Evolutionary conservation across 2,113 vertebrate species (phyloP), one percentile per base, ranked within the genome.

Genomic region (Panthera leo): DNA sequence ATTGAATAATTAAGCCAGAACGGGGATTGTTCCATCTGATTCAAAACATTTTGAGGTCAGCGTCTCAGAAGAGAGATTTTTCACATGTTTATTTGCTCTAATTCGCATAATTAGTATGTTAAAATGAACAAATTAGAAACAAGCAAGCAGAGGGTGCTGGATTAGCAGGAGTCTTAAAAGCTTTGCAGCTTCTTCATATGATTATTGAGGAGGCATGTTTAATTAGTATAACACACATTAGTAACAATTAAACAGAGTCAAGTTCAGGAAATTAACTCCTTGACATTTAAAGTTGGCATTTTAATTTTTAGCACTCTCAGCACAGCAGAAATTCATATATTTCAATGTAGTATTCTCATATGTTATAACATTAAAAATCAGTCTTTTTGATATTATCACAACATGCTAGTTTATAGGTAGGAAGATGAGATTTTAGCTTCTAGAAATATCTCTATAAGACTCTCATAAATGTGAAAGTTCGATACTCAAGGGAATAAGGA

Each of bases 41-140:
- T 97, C 97, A 92, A 98, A 97, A 42, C 34, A 83, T 95, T 97
- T 94, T 0, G 14, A 96, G 91, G 91, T 97, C 94, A 98, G 29
- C 34, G 79, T 96, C 98, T 78, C 96, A 98, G 83, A 98, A 98
- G 96, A 39, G 36, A 97, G 82, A 91, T 98, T 85, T 80, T 97
- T 97, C 89, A 96, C 89, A 53, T 96, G 96, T 98, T 98, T 98
- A 98, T 98, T 98, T 98, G 48, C 92, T 97, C 95, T 98, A 98
- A 98, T 97, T 96, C 48, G 14, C 68, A 90, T 97, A 97, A 98
- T 97, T 98, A 84, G 42, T 96, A 95, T 82, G 97, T 97, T 98
- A 98, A 98, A 98, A 97, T 96, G 80, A 98, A 94, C 97, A 91
- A 98, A 97, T 96, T 98, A 97, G 92, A 96, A 97, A 42, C 82